A percentile compares a stretch with the other conserved stretches of the same genome.
These are phyloP conservation scores for Mellilla xanthometata DNA, from an alignment of 2,888 invertebrate species.

Conservation along the genomic window DNA sequence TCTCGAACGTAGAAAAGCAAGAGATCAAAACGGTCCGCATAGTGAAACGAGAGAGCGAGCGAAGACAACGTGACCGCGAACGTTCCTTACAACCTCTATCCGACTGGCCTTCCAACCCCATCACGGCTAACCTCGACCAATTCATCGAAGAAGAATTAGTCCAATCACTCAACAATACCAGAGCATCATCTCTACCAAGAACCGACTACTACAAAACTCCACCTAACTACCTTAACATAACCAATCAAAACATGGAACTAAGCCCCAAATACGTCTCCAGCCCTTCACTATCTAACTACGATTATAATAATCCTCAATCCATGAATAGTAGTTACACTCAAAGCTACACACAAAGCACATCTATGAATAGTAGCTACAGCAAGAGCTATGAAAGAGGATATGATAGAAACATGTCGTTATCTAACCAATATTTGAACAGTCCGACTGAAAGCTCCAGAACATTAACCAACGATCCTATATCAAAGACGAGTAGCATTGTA, in stretches of 20 bases:
- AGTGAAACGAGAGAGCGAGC: constrained; percentile 95
- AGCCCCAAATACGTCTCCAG: constrained; percentile 76
- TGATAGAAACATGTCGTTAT: constrained; percentile 62
- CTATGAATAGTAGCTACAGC: constrained; percentile 68
- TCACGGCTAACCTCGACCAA: constrained; percentile 71
- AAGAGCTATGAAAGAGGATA: constrained; percentile 67
- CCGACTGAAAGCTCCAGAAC: constrained; percentile 73
- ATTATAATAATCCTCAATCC: constrained; percentile 60
- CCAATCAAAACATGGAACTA: constrained; percentile 65
- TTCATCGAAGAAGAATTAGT: constrained; percentile 75
- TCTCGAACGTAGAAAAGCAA: constrained; percentile 90
- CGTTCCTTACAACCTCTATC: constrained; percentile 80
- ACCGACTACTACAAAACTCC: constrained; percentile 61
- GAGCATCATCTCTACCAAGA: constrained; percentile 81
- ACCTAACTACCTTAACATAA: constrained; percentile 54
- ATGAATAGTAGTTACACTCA: constrained; percentile 70
- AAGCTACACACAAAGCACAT: constrained; percentile 69
- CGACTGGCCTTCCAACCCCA: constrained; percentile 68
- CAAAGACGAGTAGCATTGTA: constrained; percentile 73
- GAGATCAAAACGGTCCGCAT: constrained; percentile 97
- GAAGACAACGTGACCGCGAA: constrained; percentile 91
- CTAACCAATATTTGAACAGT: constrained; percentile 72
- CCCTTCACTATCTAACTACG: constrained; percentile 73
- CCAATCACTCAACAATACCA: constrained; percentile 59
- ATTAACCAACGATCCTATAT: constrained; percentile 72